These are phyloP conservation scores for Pteropus rufus DNA, from an alignment of 2,797 vertebrate genomes.

Conservation along the genomic window DNA sequence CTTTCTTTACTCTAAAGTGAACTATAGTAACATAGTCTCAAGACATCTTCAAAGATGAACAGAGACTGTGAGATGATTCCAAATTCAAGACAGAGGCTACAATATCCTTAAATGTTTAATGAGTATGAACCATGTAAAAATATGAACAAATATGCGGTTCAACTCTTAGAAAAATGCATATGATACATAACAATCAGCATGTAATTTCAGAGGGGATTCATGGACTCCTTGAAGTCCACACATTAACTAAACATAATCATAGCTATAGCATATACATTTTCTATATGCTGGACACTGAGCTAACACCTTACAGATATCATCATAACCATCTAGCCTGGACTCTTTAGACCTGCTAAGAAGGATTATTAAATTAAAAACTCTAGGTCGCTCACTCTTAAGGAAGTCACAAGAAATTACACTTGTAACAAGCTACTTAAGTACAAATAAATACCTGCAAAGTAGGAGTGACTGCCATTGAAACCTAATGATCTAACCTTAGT, in stretches of 20 bases:
- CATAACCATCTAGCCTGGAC: neutral
- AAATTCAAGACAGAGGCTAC: neutral
- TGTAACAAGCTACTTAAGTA: neutral
- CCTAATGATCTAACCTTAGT: neutral
- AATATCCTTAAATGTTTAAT: neutral
- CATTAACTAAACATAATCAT: neutral
- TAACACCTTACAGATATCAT: neutral
- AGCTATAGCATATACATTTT: neutral
- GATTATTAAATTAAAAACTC: slow-evolving; percentile 6
- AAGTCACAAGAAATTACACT: slow-evolving; percentile 20
- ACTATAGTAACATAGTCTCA: neutral
- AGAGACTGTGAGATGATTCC: neutral
- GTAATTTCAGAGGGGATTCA: neutral
- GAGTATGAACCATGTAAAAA: neutral
- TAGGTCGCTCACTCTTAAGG: neutral
- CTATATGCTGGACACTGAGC: neutral
- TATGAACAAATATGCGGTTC: neutral
- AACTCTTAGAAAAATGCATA: neutral
- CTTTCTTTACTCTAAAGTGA: neutral
- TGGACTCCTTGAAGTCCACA: neutral
- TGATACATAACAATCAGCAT: neutral
- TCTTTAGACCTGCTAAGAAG: neutral
- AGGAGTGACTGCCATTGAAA: neutral
- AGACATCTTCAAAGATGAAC: neutral
- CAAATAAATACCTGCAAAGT: neutral